Evolutionary conservation across 2,113 vertebrate species (phyloP).

Genomic region (Rhinoptilus africanus): DNA sequence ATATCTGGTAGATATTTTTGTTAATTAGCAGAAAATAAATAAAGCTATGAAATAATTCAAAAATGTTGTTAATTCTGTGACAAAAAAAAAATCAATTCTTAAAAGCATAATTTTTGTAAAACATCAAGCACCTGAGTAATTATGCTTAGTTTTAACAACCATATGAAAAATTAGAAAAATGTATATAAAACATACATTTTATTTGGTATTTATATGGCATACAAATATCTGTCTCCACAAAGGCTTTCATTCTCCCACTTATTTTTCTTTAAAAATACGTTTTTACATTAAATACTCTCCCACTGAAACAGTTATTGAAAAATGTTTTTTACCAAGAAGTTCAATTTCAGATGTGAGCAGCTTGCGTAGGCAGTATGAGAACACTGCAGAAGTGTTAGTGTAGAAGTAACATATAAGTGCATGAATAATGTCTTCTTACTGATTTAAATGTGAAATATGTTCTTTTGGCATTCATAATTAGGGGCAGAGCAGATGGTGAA

Average conservation of each 20-base stretch:
- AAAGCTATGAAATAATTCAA: background rate
- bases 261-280: background rate
- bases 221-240: background rate
- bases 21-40: background rate
- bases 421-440: constrained; percentile 32
- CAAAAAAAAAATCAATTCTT: background rate
- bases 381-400: constrained; percentile 2
- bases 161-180: background rate
- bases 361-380: constrained; percentile 6
- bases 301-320: constrained; percentile 11
- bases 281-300: background rate
- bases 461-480: constrained; percentile 64
- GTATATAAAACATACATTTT: background rate
- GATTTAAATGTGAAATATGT: constrained; percentile 58
- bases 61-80: background rate
- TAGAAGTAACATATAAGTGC: constrained; percentile 7
- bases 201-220: background rate
- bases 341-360: background rate
- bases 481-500: constrained; percentile 71
- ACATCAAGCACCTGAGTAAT: background rate
- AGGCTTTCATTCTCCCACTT: background rate
- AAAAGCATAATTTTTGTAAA: background rate
- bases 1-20: background rate
- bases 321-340: background rate
- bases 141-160: background rate